Evolutionary conservation across 2,888 invertebrate genomes (phyloP).

Genomic region (Hymenopus coronatus): DNA sequence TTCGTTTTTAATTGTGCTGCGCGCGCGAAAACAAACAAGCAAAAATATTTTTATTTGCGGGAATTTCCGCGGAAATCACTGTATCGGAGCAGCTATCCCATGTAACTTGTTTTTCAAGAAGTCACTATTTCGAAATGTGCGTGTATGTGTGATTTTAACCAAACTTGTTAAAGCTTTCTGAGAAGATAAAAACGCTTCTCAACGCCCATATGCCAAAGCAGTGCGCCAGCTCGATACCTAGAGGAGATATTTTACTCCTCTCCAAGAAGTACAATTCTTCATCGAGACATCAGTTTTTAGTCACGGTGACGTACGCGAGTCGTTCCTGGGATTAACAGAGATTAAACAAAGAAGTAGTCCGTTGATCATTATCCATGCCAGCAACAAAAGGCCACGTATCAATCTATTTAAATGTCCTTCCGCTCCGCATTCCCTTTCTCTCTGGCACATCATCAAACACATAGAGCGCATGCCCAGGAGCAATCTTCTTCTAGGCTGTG

Average conservation of each 20-base stretch:
- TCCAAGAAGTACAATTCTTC: background rate
- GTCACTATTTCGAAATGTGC: no score
- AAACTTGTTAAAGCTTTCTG: no score
- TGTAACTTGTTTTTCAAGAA: no score
- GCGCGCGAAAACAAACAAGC: no score
- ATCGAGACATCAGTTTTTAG: background rate
- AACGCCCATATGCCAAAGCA: no score
- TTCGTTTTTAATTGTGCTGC: no score
- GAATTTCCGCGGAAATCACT: no score
- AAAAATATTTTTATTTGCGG: no score
- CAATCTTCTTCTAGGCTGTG: background rate
- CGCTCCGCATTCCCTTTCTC: background rate
- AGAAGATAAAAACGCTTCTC: no score
- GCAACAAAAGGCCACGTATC: conserved; percentile 3
- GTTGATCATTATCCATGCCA: background rate
- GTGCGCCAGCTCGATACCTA: no score
- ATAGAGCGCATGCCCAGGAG: background rate
- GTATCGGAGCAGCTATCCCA: no score
- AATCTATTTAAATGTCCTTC: background rate
- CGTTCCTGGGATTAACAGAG: background rate
- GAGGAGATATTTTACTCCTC: background rate
- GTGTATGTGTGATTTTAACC: no score
- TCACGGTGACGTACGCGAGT: background rate
- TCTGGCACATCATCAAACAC: background rate
- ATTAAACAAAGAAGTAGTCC: background rate